Conservation (phyloP, 2,113 vertebrate genomes). For the Tonatia bakeri region DNA sequence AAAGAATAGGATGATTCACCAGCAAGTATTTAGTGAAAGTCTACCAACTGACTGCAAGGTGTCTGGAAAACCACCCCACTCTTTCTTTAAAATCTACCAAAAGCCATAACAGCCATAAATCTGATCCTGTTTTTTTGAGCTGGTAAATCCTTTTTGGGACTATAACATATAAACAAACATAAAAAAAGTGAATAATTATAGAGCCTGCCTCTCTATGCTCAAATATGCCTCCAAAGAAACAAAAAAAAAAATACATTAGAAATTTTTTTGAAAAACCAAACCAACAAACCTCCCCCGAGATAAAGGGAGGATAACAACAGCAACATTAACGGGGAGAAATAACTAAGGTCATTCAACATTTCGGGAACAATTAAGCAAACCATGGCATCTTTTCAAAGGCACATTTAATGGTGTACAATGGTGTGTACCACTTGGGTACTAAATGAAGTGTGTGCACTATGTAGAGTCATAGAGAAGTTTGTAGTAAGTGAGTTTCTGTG, state of each 20-base stretch:
- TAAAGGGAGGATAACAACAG: neutral
- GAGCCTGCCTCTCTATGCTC: neutral
- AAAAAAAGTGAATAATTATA: neutral
- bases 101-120: neutral
- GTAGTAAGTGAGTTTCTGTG: neutral
- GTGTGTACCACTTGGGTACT: neutral
- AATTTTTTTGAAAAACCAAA: neutral
- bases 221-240: neutral
- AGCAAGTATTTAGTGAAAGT: neutral
- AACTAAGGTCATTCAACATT: neutral
- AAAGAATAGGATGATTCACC: neutral
- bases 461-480: neutral
- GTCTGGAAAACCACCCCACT: neutral
- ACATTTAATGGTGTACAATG: neutral
- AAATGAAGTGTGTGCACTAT: neutral
- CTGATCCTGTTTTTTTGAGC: neutral
- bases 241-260: neutral
- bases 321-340: neutral
- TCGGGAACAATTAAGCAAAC: neutral
- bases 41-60: neutral
- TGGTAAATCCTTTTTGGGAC: neutral
- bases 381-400: neutral
- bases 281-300: neutral
- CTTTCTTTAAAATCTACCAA: neutral
- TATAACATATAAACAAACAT: neutral